Evolutionary conservation across 2,888 invertebrate species (phyloP).

Genomic region (Drosophila trichaetosa): DNA sequence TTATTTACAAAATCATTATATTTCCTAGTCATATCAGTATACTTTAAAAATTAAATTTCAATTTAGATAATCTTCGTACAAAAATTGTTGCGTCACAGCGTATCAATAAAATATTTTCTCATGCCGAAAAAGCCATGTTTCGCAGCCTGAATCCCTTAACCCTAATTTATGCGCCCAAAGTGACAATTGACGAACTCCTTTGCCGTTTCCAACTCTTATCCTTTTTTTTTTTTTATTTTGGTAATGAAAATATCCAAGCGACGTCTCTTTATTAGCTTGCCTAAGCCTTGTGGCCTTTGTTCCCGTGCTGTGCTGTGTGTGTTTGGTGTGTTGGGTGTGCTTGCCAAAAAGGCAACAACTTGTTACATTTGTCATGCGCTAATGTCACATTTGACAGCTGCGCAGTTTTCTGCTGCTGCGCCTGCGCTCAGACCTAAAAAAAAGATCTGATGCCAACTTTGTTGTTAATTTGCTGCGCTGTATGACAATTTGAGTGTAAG

Average conservation of each 20-base stretch:
- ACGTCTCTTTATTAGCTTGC: conserved; percentile 77
- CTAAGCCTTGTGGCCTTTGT: conserved; percentile 63
- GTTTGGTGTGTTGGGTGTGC: conserved; percentile 27
- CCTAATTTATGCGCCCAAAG: conserved; percentile 79
- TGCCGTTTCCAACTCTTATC: conserved; percentile 22
- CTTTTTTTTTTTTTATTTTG: conserved; percentile 47
- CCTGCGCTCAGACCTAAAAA: conserved; percentile 46
- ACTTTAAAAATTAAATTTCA: background rate
- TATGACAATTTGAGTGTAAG: conserved; percentile 72
- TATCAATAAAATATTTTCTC: conserved; percentile 77
- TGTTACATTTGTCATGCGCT: conserved; percentile 83
- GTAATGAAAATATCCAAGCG: conserved; percentile 81
- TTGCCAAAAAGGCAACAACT: conserved; percentile 72
- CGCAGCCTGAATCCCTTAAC: conserved; percentile 63
- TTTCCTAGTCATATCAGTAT: background rate
- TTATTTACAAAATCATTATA: too few relatives aligned
- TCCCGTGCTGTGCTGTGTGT: conserved; percentile 13
- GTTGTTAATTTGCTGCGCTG: conserved; percentile 74
- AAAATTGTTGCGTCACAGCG: conserved; percentile 62
- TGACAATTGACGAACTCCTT: conserved; percentile 80
- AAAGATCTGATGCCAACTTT: conserved; percentile 61
- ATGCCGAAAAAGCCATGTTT: conserved; percentile 34
- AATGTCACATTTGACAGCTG: conserved; percentile 81
- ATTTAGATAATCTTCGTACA: background rate
- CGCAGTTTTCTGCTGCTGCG: conserved; percentile 49